These are phyloP conservation scores for Heterodera filipjevi DNA, from an alignment of 2,888 invertebrate genomes.

Conservation along the genomic window DNA sequence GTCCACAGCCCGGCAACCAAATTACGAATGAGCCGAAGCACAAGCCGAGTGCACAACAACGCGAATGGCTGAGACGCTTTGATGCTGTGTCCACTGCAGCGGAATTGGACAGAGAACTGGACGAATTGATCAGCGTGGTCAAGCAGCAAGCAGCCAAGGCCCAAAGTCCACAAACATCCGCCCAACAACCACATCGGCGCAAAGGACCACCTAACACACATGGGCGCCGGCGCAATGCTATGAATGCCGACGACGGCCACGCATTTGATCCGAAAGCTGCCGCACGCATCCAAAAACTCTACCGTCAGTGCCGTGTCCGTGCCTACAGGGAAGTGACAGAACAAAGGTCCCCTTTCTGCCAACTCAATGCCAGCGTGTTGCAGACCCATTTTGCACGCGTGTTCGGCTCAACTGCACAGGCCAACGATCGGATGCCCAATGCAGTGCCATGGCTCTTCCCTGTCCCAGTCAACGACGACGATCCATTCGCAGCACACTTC, in stretches of 20 bases:
- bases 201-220: not conserved
- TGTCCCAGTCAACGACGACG: not conserved
- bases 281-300: slow-evolving; percentile 1
- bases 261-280: slow-evolving; percentile 46
- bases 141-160: no score
- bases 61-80: no score
- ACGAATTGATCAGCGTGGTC: no score
- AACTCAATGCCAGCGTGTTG: not conserved
- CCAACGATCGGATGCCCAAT: not conserved
- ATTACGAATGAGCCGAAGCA: no score
- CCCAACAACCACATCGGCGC: not conserved
- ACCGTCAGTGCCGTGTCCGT: not conserved
- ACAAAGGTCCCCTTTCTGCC: not conserved
- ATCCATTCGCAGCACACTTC: not conserved
- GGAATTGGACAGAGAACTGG: no score
- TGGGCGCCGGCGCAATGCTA: not conserved
- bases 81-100: no score
- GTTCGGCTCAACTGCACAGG: not conserved
- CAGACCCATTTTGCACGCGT: not conserved
- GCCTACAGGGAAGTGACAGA: not conserved
- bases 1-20: no score
- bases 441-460: not conserved
- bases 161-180: no score
- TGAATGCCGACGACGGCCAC: not conserved
- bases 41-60: no score